Evolutionary conservation across 2,113 vertebrate species (phyloP).

Genomic region (Plotosus lineatus): DNA sequence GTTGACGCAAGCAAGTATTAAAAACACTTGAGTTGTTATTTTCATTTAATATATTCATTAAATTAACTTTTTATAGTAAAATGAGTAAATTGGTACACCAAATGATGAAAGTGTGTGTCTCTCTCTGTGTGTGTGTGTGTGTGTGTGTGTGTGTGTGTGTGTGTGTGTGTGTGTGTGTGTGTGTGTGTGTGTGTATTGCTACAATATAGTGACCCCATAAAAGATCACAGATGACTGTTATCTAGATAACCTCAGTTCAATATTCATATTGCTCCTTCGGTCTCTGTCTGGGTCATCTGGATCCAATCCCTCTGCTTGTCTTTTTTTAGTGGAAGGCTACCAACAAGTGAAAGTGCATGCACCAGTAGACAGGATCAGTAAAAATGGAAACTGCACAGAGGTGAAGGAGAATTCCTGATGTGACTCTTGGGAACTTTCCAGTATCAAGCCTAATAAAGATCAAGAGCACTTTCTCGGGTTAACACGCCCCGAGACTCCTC

Average conservation of each 20-base stretch:
- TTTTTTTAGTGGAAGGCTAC: constrained; percentile 63
- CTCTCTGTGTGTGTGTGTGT: too few species aligned
- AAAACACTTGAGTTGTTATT: too few species aligned
- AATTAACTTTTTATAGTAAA: too few species aligned
- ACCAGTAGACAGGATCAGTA: constrained; percentile 26
- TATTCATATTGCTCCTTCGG: constrained; percentile 34
- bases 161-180: too few species aligned
- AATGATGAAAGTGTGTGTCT: too few species aligned
- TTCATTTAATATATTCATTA: too few species aligned
- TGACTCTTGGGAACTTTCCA: constrained; percentile 27
- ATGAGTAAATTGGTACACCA: too few species aligned
- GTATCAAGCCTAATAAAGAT: constrained; percentile 39
- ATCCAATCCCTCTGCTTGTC: constrained; percentile 62
- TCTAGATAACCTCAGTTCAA: constrained; percentile 36
- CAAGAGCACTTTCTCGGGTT: constrained; percentile 23
- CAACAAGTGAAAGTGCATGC: constrained; percentile 39
- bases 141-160: too few species aligned
- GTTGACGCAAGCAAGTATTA: too few species aligned
- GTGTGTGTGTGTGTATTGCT: neutral
- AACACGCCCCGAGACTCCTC: constrained; percentile 1
- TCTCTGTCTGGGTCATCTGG: constrained; percentile 60
- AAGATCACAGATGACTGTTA: constrained; percentile 9
- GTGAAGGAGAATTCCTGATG: constrained; percentile 35
- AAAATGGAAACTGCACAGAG: constrained; percentile 26
- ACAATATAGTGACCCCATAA: constrained; percentile 11